Percentiles rank a stretch among this genome's conserved stretches.
Evolutionary conservation across 2,113 vertebrate genomes (phyloP).

Genomic region (Globicephala melas): DNA sequence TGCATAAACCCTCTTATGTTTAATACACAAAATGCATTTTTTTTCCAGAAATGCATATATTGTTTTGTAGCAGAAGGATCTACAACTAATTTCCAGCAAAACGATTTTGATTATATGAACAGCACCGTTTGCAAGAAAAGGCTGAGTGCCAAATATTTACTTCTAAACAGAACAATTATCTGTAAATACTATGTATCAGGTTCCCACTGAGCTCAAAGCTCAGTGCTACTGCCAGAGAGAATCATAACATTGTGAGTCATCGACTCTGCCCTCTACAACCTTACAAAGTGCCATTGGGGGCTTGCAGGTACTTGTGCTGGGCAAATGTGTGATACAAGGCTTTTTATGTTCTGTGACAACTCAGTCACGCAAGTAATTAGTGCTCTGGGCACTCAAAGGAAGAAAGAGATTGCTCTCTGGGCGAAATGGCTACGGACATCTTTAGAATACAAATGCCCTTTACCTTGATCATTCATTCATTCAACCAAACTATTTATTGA

Average conservation of each 20-base stretch:
- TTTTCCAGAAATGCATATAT: not conserved
- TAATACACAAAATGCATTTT: not conserved
- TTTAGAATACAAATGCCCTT: not conserved
- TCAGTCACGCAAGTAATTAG: not conserved
- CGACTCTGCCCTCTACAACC: not conserved
- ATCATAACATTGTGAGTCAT: fast-evolving
- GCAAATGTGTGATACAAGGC: too few species aligned
- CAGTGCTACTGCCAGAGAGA: not conserved
- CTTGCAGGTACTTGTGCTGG: not conserved
- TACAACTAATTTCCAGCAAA: not conserved
- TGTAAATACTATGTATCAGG: not conserved
- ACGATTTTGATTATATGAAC: not conserved
- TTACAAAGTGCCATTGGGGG: not conserved
- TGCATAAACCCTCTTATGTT: not conserved
- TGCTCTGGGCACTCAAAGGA: not conserved
- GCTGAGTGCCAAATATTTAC: not conserved
- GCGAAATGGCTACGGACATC: fast-evolving
- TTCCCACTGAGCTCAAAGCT: not conserved
- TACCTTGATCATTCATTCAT: not conserved
- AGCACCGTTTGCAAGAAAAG: not conserved
- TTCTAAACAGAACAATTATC: not conserved
- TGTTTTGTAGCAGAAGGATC: not conserved
- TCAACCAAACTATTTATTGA: not conserved
- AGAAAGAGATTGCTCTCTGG: not conserved
- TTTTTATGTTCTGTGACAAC: not conserved